Evolutionary conservation across 2,113 vertebrate genomes (phyloP).

Genomic region (rat (Rattus norvegicus)): GRCr8 NC_086029.1:34678001-34678500

Average conservation of each 20-base stretch:
- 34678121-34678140: neutral
- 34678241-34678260: neutral
- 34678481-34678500: neutral
- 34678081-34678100: neutral
- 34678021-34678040: neutral
- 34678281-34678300: neutral
- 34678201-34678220: too few species aligned
- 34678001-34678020: neutral
- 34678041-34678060: neutral
- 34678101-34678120: neutral
- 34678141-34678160: neutral
- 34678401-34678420: neutral
- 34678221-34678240: neutral
- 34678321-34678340: neutral
- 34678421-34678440: neutral
- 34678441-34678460: neutral
- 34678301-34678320: neutral
- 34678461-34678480: neutral
- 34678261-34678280: neutral
- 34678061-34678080: neutral
- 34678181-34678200: too few species aligned
- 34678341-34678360: too few species aligned
- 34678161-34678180: fast-evolving
- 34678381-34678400: neutral
- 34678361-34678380: neutral